Conservation (phyloP, 2,113 vertebrate species). For the Leiothrix lutea region DNA sequence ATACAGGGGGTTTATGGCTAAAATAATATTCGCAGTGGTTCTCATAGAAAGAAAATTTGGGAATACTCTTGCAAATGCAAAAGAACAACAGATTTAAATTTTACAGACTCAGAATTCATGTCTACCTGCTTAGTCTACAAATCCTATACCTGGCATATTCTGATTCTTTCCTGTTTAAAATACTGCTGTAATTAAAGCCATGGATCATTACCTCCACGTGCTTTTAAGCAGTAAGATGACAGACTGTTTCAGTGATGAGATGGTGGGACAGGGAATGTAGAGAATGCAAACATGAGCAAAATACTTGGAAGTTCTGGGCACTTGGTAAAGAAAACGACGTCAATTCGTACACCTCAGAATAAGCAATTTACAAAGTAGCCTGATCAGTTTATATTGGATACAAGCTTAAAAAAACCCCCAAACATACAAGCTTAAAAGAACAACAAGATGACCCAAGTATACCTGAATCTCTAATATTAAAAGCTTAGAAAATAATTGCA, state of each 20-base stretch:
- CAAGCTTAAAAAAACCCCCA: fast-evolving
- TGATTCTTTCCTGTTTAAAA: neutral
- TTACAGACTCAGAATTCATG: neutral
- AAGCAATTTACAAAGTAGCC: neutral
- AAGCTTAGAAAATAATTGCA: neutral
- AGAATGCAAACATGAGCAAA: neutral
- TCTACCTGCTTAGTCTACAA: neutral
- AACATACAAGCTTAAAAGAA: neutral
- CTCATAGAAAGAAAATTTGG: neutral
- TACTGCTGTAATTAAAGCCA: neutral
- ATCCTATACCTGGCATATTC: neutral
- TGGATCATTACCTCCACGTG: neutral
- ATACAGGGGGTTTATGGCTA: neutral
- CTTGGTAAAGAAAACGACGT: neutral
- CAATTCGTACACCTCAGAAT: neutral
- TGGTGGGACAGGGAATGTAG: neutral
- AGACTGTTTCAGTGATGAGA: neutral
- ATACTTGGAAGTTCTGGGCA: neutral
- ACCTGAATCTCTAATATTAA: neutral
- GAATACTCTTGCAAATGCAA: neutral
- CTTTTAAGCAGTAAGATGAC: neutral
- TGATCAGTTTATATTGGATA: neutral
- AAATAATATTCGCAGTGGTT: neutral
- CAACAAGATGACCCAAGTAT: neutral
- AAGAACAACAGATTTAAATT: neutral